A percentile compares a stretch with the other conserved stretches of the same genome.
Conservation (phyloP, 2,888 invertebrate species). For the Desoria tigrina region DNA sequence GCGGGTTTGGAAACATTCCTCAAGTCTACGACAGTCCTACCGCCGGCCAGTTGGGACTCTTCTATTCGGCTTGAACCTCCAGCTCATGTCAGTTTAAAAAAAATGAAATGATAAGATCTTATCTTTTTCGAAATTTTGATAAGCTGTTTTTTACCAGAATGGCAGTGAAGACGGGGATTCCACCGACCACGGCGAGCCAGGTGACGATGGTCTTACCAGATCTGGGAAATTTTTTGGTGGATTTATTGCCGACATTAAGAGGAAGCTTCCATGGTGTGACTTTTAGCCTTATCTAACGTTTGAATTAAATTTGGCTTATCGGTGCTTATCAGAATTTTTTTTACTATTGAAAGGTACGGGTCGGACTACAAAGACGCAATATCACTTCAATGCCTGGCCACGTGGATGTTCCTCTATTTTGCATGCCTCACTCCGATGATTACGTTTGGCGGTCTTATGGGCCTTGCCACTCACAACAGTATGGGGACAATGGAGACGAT, state of each 20-base stretch:
- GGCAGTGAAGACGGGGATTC: conserved; percentile 16
- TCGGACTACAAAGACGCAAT: conserved; percentile 59
- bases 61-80: conserved; percentile 45
- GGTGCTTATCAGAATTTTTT: no score
- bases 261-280: conserved; percentile 59
- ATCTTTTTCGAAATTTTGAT: no score
- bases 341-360: conserved; percentile 46
- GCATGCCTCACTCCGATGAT: conserved; percentile 62
- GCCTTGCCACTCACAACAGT: conserved; percentile 60
- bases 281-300: no score
- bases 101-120: conserved; percentile 11
- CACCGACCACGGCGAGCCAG: conserved; percentile 4
- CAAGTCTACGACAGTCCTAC: conserved; percentile 52
- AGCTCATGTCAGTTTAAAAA: no score
- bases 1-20: conserved; percentile 53
- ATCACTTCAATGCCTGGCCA: conserved; percentile 59
- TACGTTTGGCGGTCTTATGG: conserved; percentile 61
- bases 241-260: conserved; percentile 60
- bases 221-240: conserved; percentile 60
- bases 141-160: neutral
- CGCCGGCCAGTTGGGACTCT: conserved; percentile 47
- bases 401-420: conserved; percentile 61
- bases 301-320: no score
- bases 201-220: conserved; percentile 41
- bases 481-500: conserved; percentile 63